phyloP scores from a whole-genome alignment of 2,888 invertebrate genomes.

The Unio pictorum region DNA sequence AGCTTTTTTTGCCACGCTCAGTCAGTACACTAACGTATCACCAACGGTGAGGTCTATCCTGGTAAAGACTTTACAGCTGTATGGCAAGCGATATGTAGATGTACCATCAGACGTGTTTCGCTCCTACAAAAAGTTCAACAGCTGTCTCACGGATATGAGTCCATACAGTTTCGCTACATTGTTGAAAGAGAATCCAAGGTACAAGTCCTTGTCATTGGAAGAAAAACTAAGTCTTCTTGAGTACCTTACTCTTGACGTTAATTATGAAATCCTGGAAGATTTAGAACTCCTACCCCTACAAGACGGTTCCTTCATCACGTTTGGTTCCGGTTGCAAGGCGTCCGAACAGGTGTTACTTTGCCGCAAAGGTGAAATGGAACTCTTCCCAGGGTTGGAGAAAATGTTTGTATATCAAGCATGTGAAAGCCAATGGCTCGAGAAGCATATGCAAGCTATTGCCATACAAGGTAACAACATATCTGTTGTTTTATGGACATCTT shows the following conservation, averaged over 20 bases:
- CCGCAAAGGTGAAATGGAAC: not conserved
- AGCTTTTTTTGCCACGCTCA: no score
- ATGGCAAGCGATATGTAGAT: no score
- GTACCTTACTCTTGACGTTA: slow-evolving; percentile 4
- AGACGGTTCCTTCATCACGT: slow-evolving; percentile 6
- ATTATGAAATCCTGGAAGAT: not conserved
- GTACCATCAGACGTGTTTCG: no score
- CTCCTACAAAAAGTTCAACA: not conserved
- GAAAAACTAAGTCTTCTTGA: slow-evolving; percentile 11
- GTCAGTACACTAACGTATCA: no score
- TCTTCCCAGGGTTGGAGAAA: slow-evolving; percentile 16
- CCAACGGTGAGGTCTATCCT: no score
- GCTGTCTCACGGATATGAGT: not conserved
- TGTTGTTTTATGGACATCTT: no score
- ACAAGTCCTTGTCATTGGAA: not conserved
- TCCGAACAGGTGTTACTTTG: slow-evolving; percentile 4
- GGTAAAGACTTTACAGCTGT: no score
- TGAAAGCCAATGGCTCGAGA: not conserved
- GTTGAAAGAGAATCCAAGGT: not conserved
- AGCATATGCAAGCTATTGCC: not conserved
- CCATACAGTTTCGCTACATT: not conserved
- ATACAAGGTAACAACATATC: slow-evolving; percentile 2
- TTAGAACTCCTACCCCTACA: slow-evolving; percentile 15
- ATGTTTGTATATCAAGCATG: not conserved
- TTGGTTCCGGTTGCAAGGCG: not conserved